These are phyloP conservation scores for Synergus laeviventris DNA, from an alignment of 2,888 invertebrate genomes.

Conservation along the genomic window DNA sequence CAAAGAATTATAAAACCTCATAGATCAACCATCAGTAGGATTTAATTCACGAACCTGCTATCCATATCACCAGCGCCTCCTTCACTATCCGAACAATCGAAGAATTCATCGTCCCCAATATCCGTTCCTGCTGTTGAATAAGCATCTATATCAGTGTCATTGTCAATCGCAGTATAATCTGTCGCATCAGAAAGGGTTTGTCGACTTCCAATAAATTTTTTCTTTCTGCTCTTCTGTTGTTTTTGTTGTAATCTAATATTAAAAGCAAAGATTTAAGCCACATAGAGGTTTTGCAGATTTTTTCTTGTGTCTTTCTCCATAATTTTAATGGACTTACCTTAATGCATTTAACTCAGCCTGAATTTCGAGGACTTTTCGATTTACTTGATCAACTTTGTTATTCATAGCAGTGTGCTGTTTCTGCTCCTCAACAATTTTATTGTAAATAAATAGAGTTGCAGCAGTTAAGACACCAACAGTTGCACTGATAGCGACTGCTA, in stretches of 20 bases:
- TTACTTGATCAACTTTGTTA: constrained; percentile 64
- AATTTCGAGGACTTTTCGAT: constrained; percentile 64
- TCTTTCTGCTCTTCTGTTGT: constrained; percentile 62
- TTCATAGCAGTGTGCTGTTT: constrained; percentile 60
- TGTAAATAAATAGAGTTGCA: constrained; percentile 68
- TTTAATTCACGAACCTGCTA: constrained; percentile 63
- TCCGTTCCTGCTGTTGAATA: constrained; percentile 71
- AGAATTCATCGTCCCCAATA: constrained; percentile 71
- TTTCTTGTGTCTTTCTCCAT: background rate
- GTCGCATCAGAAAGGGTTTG: constrained; percentile 60
- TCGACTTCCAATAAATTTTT: constrained; percentile 57
- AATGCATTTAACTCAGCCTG: constrained; percentile 61
- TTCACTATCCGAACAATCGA: constrained; percentile 72
- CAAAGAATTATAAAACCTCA: constrained; percentile 32
- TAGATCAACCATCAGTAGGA: constrained; percentile 24
- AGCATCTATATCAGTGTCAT: constrained; percentile 69
- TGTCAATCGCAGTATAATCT: constrained; percentile 63
- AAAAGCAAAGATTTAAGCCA: constrained; percentile 34
- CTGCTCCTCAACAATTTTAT: constrained; percentile 61
- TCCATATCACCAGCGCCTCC: constrained; percentile 61
- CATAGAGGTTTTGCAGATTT: constrained; percentile 17
- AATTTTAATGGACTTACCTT: constrained; percentile 57
- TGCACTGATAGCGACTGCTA: constrained; percentile 69
- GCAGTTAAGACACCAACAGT: constrained; percentile 69
- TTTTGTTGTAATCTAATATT: constrained; percentile 63